A percentile compares a stretch with the other conserved stretches of the same genome.
These are phyloP conservation scores for Vanessa cardui DNA, from an alignment of 2,888 invertebrate species.

Conservation along the genomic window DNA sequence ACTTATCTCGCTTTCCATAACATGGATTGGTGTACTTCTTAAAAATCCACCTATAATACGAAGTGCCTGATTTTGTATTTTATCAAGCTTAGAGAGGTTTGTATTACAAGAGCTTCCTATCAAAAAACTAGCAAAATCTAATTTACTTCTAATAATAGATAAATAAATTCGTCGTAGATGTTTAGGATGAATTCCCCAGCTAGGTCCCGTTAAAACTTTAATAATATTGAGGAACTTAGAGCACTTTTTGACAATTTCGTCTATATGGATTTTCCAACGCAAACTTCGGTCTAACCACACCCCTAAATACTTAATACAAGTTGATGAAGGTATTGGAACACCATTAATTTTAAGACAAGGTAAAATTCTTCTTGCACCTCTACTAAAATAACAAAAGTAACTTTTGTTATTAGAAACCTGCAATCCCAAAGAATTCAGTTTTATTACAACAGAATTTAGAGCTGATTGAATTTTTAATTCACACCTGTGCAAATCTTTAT, in stretches of 20 bases:
- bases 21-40: constrained; percentile 20
- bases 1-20: constrained; percentile 18
- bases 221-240: not conserved
- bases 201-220: not conserved
- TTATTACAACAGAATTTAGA: not conserved
- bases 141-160: not conserved
- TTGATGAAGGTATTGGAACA: not conserved
- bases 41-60: constrained; percentile 20
- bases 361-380: not conserved
- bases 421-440: not conserved
- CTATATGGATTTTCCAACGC: not conserved
- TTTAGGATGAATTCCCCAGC: not conserved
- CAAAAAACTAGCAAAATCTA: not conserved
- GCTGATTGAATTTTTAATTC: not conserved
- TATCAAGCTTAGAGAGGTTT: constrained; percentile 15
- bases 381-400: constrained; percentile 3
- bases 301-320: not conserved
- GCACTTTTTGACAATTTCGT: not conserved
- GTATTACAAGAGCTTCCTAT: not conserved
- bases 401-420: not conserved
- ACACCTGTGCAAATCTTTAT: not conserved
- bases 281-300: constrained; percentile 6
- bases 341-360: not conserved
- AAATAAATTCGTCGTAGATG: not conserved
- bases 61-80: constrained; percentile 22